Evolutionary conservation across 2,797 vertebrate species (phyloP).

Genomic region (Tokudaia tokunoshimensis): DNA sequence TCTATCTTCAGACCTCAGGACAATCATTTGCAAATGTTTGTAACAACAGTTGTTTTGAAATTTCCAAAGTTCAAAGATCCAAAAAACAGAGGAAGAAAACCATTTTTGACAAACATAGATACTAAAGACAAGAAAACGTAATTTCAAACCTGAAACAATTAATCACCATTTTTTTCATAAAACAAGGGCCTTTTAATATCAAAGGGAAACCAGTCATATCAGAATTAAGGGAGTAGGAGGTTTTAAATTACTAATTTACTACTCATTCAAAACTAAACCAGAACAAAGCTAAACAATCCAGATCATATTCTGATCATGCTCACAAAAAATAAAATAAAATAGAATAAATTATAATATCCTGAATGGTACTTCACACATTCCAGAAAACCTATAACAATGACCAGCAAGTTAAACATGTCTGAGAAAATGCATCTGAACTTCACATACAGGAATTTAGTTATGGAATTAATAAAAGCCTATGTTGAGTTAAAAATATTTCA

Average conservation of each 20-base stretch:
- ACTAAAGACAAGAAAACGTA: conserved; percentile 22
- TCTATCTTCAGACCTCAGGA: not conserved
- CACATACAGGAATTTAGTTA: not conserved
- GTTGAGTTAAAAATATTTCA: not conserved
- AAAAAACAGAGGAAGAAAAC: not conserved
- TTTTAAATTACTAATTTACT: conserved; percentile 37
- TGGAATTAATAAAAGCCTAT: not conserved
- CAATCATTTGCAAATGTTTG: not conserved
- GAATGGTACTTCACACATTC: not conserved
- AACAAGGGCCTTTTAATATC: not conserved
- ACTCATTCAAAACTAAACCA: not conserved
- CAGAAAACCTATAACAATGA: not conserved
- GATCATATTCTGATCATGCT: not conserved
- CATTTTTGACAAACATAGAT: not conserved
- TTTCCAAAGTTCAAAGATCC: not conserved
- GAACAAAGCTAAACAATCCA: not conserved
- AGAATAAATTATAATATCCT: not conserved
- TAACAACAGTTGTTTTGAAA: not conserved
- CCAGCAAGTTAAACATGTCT: not conserved
- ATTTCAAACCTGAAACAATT: not conserved
- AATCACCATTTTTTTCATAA: not conserved
- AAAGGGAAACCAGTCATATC: not conserved
- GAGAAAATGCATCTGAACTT: not conserved
- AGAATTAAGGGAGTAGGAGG: not conserved
- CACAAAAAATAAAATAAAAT: not conserved